These are phyloP conservation scores for Tiliacea citrago DNA, from an alignment of 2,888 invertebrate genomes.

Conservation along the genomic window DNA sequence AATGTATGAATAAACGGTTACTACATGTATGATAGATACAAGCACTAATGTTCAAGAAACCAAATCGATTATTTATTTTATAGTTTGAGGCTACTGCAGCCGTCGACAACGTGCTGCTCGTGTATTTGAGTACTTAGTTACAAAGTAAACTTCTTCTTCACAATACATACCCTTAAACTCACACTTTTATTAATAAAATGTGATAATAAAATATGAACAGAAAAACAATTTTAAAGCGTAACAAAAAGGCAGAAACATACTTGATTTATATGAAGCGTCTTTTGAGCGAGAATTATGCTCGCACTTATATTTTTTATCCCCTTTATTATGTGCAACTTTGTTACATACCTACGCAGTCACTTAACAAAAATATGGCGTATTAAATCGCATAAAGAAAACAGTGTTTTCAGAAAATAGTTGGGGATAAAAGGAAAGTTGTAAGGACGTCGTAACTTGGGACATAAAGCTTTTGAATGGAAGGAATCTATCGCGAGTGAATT, in stretches of 20 bases:
- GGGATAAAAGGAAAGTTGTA: constrained; percentile 88
- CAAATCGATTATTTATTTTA: not conserved
- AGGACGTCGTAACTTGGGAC: constrained; percentile 86
- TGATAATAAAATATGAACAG: constrained; percentile 80
- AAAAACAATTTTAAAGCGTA: constrained; percentile 76
- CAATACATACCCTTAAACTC: constrained; percentile 70
- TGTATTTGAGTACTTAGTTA: constrained; percentile 39
- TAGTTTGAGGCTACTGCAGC: too few species aligned
- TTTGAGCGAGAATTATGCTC: constrained; percentile 81
- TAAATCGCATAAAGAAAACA: constrained; percentile 90
- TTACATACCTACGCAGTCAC: constrained; percentile 82
- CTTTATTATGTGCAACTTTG: constrained; percentile 87
- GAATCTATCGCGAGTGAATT: constrained; percentile 88
- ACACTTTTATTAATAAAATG: constrained; percentile 81
- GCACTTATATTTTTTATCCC: constrained; percentile 83
- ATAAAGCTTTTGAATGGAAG: constrained; percentile 89
- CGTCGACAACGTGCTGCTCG: too few species aligned
- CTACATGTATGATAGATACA: not conserved
- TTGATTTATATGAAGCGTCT: constrained; percentile 88
- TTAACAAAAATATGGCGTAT: constrained; percentile 88
- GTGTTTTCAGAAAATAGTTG: constrained; percentile 89
- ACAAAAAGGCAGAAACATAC: constrained; percentile 80
- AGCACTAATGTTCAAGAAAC: not conserved
- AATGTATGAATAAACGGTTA: too few species aligned
- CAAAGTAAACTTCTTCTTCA: constrained; percentile 78